Conservation (phyloP, 2,888 invertebrate genomes). For the Anthophora plumipes region DNA sequence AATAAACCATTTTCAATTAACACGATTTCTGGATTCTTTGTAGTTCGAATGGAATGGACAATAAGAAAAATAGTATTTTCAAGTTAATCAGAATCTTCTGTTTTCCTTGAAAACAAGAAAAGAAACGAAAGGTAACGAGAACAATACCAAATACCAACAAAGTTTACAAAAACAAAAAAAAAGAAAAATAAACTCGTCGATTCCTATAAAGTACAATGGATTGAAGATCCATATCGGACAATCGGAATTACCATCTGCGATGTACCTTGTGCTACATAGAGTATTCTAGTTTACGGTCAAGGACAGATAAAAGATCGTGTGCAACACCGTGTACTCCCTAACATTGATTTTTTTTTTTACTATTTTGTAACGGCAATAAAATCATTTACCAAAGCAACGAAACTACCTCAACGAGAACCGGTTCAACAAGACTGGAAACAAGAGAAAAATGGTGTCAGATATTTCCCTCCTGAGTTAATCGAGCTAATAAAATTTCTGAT, state of each 20-base stretch:
- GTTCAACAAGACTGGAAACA: slow-evolving; percentile 25
- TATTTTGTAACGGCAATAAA: slow-evolving; percentile 32
- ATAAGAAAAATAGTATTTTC: not conserved
- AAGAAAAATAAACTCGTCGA: too few species aligned
- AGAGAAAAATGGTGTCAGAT: slow-evolving; percentile 20
- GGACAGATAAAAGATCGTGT: not conserved
- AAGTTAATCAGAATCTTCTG: not conserved
- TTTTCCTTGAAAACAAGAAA: not conserved
- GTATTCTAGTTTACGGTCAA: slow-evolving; percentile 1
- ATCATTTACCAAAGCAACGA: slow-evolving; percentile 20
- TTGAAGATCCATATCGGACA: not conserved
- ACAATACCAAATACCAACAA: too few species aligned
- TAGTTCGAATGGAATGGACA: not conserved
- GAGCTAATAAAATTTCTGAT: not conserved
- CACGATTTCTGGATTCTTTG: not conserved
- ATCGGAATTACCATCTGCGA: not conserved
- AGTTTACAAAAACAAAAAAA: not conserved
- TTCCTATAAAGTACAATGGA: not conserved
- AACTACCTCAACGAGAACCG: slow-evolving; percentile 29
- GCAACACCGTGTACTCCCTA: not conserved
- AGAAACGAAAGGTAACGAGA: not conserved
- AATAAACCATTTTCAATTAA: not conserved
- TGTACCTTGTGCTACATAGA: not conserved
- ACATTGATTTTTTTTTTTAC: slow-evolving; percentile 6
- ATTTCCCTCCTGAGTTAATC: slow-evolving; percentile 12